phyloP scores from a whole-genome alignment of 2,888 invertebrate species.

The Cryptocheilus praepositus region DNA sequence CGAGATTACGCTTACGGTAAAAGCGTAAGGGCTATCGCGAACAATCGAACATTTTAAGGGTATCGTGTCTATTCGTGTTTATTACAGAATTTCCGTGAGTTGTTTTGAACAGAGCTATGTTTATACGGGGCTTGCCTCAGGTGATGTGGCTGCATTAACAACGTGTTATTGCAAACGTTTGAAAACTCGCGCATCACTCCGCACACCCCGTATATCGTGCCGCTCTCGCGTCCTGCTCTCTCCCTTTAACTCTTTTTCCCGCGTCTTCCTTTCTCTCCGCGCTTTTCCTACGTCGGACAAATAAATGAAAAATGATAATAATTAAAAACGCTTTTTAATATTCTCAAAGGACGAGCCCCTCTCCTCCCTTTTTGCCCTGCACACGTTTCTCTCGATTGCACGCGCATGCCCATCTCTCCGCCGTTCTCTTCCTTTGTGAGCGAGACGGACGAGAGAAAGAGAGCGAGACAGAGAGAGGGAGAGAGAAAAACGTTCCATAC shows the following conservation, averaged over 20 bases:
- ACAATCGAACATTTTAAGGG: too few species aligned
- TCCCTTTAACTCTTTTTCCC: too few species aligned
- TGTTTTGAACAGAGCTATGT: too few species aligned
- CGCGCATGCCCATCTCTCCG: constrained; percentile 7
- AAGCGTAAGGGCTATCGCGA: too few species aligned
- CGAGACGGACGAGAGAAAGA: too few species aligned
- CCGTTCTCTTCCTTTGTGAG: neutral
- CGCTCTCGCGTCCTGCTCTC: neutral
- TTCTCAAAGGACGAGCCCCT: constrained; percentile 36
- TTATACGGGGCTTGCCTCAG: too few species aligned
- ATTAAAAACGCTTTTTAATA: constrained; percentile 56
- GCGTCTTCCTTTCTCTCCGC: neutral
- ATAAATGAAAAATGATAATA: constrained; percentile 55
- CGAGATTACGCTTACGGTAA: too few species aligned
- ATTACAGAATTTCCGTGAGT: too few species aligned
- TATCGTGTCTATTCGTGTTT: too few species aligned
- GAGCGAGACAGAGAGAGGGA: too few species aligned
- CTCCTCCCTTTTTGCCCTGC: constrained; percentile 24
- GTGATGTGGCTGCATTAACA: too few species aligned
- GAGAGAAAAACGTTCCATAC: neutral
- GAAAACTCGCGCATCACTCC: neutral
- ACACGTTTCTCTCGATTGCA: constrained; percentile 26
- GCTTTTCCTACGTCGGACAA: constrained; percentile 16
- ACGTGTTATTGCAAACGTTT: too few species aligned
- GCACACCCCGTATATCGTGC: neutral